Percentiles rank a stretch among this genome's conserved stretches.
phyloP scores from a whole-genome alignment of 2,113 vertebrate species.

The Athene cunicularia region DNA sequence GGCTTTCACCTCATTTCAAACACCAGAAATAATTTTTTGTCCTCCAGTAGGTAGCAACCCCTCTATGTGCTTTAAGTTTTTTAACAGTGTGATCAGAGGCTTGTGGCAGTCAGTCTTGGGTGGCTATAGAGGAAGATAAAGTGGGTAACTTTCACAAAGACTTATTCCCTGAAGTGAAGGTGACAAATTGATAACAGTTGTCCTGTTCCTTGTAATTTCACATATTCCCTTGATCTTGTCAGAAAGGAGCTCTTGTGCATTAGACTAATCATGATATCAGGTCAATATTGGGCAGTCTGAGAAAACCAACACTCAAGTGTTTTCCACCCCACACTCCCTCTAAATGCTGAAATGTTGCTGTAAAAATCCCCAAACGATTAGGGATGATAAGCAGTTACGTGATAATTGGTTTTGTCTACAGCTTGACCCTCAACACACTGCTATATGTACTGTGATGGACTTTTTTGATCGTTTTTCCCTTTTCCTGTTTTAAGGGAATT shows the following conservation, averaged over 20 bases:
- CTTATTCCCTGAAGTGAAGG: not conserved
- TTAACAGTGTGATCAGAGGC: not conserved
- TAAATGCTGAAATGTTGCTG: not conserved
- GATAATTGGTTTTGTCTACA: not conserved
- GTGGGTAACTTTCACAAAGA: not conserved
- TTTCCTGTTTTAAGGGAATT: not conserved
- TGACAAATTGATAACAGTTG: not conserved
- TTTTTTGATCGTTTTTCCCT: not conserved
- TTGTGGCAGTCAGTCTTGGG: not conserved
- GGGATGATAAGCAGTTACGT: not conserved
- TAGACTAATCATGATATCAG: not conserved
- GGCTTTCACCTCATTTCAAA: not conserved
- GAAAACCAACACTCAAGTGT: not conserved
- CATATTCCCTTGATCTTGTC: conserved; percentile 2
- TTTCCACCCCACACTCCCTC: not conserved
- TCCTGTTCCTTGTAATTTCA: not conserved
- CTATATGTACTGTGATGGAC: not conserved
- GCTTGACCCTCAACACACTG: not conserved
- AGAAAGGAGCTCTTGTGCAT: not conserved
- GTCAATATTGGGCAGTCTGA: not conserved
- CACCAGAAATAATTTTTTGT: not conserved
- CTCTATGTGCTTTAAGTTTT: not conserved
- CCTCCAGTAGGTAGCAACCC: not conserved
- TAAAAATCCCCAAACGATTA: not conserved
- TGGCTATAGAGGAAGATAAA: not conserved